Percentiles rank a stretch among this genome's conserved stretches.
These are phyloP conservation scores for Sceloporus tristichus DNA, from an alignment of 2,113 vertebrate species.

Conservation along the genomic window DNA sequence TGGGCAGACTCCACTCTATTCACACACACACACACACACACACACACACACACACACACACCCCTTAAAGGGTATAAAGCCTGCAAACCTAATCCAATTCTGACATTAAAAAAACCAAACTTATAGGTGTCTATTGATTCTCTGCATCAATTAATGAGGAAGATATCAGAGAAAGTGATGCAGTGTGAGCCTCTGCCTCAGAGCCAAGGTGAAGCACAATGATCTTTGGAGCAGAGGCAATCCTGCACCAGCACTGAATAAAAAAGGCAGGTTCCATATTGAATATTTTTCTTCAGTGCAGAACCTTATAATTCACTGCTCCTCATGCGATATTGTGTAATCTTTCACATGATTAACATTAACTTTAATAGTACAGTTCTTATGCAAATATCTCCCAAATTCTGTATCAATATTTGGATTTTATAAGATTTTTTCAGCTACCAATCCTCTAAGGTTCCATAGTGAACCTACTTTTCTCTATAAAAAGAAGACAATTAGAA, in stretches of 20 bases:
- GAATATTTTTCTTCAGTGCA: not conserved
- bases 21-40: too few species aligned
- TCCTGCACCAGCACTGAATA: too few species aligned
- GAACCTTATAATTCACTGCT: too few species aligned
- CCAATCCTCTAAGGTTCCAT: constrained; percentile 20
- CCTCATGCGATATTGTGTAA: not conserved
- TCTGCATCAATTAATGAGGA: not conserved
- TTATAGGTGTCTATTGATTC: not conserved
- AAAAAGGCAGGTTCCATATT: too few species aligned
- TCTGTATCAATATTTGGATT: not conserved
- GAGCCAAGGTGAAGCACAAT: not conserved
- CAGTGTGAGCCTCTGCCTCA: not conserved
- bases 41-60: not conserved
- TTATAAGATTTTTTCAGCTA: not conserved
- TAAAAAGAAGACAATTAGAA: not conserved
- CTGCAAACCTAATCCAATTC: not conserved
- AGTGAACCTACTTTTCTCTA: constrained; percentile 12
- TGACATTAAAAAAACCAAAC: not conserved
- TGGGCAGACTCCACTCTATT: too few species aligned
- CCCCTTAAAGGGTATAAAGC: not conserved
- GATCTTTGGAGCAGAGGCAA: too few species aligned
- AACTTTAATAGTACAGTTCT: not conserved
- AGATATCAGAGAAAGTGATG: not conserved
- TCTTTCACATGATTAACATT: not conserved
- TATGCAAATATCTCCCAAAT: not conserved